Evolutionary conservation across 1,140 invertebrate genomes (phyloP).

Genomic region (Gryon sp.): DNA sequence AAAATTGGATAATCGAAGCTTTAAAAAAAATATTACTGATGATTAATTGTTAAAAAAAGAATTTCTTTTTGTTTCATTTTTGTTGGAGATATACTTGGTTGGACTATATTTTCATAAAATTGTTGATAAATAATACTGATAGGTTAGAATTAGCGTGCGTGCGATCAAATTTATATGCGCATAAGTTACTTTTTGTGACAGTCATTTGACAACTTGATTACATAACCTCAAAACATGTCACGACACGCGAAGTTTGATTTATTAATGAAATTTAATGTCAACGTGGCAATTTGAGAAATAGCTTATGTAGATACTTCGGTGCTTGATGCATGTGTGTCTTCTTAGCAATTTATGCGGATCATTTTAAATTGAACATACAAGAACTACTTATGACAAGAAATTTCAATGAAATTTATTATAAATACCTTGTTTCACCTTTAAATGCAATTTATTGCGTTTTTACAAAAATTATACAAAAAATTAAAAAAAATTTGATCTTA

Average conservation of each 20-base stretch:
- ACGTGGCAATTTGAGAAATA: not conserved
- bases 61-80: no score
- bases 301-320: no score
- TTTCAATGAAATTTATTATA: no score
- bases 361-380: no score
- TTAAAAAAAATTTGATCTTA: no score
- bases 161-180: constrained; percentile 12
- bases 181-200: constrained; percentile 14
- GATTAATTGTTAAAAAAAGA: not conserved
- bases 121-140: constrained; percentile 27
- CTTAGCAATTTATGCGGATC: no score
- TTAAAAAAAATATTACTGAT: not conserved
- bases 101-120: constrained; percentile 28
- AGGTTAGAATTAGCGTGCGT: constrained; percentile 1
- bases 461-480: no score
- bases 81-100: no score
- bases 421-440: no score
- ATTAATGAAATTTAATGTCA: not conserved
- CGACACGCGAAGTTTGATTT: not conserved
- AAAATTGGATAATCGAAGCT: not conserved
- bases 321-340: no score
- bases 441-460: no score
- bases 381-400: no score
- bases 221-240: constrained; percentile 4
- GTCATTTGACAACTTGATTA: constrained; percentile 36